Percentiles rank a stretch among this genome's conserved stretches.
Conservation (phyloP, 2,797 vertebrate species). For the Hozukius guyotensis region DNA sequence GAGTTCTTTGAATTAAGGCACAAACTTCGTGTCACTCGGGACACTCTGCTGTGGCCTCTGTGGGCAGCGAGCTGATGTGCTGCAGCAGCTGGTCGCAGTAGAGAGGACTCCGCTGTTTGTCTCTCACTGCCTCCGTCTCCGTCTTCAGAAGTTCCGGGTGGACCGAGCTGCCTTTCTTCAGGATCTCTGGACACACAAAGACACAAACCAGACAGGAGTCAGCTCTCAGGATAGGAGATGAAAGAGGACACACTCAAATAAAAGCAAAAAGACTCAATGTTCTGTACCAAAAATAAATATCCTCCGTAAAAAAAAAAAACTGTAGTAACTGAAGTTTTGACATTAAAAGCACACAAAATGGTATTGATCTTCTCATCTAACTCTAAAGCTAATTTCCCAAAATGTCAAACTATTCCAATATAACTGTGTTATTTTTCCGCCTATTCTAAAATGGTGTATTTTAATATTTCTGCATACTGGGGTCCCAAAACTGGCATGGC, state of each 20-base stretch:
- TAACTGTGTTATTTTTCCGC: no score
- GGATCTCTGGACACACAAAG: constrained; percentile 81
- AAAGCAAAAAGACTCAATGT: neutral
- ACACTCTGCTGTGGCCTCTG: neutral
- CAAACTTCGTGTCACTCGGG: neutral
- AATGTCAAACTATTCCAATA: neutral
- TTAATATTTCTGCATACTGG: no score
- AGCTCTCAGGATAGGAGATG: neutral
- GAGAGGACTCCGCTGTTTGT: constrained; percentile 85
- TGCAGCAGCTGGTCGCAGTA: constrained; percentile 88
- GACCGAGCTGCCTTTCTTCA: constrained; percentile 86
- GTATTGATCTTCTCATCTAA: neutral
- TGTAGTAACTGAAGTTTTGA: neutral
- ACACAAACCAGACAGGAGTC: neutral
- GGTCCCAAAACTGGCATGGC: no score
- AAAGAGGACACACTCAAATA: no score
- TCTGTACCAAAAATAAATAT: neutral
- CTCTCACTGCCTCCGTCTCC: constrained; percentile 83
- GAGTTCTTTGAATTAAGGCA: neutral
- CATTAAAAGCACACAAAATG: neutral
- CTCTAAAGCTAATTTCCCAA: neutral
- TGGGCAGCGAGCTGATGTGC: constrained; percentile 77
- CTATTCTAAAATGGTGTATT: no score
- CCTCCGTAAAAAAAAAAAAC: neutral
- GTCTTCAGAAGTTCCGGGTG: constrained; percentile 83